Base-by-base conservation (phyloP, 64 coral and sea anemone species). In the Orbicella faveolata region DNA sequence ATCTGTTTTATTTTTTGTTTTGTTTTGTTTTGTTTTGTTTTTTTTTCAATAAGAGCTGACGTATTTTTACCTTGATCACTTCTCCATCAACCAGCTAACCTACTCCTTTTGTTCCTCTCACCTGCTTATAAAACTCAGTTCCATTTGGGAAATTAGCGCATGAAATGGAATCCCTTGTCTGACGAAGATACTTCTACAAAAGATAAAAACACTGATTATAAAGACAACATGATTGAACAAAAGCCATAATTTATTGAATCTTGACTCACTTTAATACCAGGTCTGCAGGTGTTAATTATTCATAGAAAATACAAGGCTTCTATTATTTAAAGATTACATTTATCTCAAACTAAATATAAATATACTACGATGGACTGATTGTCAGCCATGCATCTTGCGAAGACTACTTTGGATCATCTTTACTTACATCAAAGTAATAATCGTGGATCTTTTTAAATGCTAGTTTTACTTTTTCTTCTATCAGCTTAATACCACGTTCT, bases 121-220 rank as follows among this genome's bases (percentile, higher is more conserved):
- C 94, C 94, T 95, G 82, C 15, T 75, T 41, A 54, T 96, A 96
- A 83, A 81, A 93, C 6, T 93, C 83, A 16, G 72, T 76, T 75
- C 94, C 94, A 78, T 87, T 72, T 39, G 94, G 94, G 75, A 93
- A 78, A 12, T 96, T 80, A 12, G 80, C 20, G 44, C 90, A 93
- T 48, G 88, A 36, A 68, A 96, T 96, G 36, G 83, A 83, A 1
- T 93, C 88, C 35, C 94, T 84, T 20, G 87, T 63, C 13, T 92
- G 91, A 78, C 91, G 94, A 83, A 96, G 73, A 57, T 96, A 96
- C 73, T 93, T 92, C 94, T 96, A 54, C 14, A 17, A 68, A 18
- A 13, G 44, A 88, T 30, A 36, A 84, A 33, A 19, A 94, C 48
- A 44, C 44, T 6, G 4, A 3, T 48, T 48, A 48, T 0, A 48